Evolutionary conservation across 2,113 vertebrate species (phyloP).

Genomic region (Anhinga anhinga): DNA sequence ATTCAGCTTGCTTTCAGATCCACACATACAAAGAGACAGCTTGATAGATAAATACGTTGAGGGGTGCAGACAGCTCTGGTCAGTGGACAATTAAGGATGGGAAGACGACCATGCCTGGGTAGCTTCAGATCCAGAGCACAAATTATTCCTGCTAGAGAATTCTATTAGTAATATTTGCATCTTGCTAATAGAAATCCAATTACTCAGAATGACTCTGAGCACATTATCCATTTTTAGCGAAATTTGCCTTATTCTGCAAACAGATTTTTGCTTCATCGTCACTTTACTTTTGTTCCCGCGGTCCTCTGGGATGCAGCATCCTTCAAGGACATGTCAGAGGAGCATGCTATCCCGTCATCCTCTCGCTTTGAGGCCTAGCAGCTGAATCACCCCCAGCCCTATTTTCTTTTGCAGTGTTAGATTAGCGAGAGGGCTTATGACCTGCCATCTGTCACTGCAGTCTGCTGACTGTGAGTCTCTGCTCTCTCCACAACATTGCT

Average conservation of each 20-base stretch:
- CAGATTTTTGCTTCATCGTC: conserved; percentile 15
- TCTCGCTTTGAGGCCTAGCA: conserved; percentile 48
- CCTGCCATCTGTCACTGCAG: conserved; percentile 69
- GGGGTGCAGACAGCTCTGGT: conserved; percentile 39
- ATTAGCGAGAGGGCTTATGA: conserved; percentile 69
- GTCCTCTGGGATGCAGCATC: conserved; percentile 40
- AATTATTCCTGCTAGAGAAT: conserved; percentile 25
- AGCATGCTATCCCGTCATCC: conserved; percentile 47
- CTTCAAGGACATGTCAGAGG: conserved; percentile 67
- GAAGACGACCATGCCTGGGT: neutral
- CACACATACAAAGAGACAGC: neutral
- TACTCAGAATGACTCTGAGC: conserved; percentile 23
- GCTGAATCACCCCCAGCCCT: conserved; percentile 65
- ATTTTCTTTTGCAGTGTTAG: conserved; percentile 67
- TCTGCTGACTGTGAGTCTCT: conserved; percentile 56
- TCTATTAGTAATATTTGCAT: conserved; percentile 46
- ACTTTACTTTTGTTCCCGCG: conserved; percentile 30
- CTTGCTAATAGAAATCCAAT: conserved; percentile 45
- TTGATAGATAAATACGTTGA: conserved; percentile 33
- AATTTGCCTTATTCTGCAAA: conserved; percentile 20
- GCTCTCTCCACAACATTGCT: conserved; percentile 55
- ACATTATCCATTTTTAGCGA: conserved; percentile 40
- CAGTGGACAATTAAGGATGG: conserved; percentile 29
- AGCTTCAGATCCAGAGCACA: neutral
- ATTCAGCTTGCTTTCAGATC: neutral